These are phyloP conservation scores for Dolomedes plantarius DNA, from an alignment of 2,888 invertebrate genomes.

Conservation along the genomic window DNA sequence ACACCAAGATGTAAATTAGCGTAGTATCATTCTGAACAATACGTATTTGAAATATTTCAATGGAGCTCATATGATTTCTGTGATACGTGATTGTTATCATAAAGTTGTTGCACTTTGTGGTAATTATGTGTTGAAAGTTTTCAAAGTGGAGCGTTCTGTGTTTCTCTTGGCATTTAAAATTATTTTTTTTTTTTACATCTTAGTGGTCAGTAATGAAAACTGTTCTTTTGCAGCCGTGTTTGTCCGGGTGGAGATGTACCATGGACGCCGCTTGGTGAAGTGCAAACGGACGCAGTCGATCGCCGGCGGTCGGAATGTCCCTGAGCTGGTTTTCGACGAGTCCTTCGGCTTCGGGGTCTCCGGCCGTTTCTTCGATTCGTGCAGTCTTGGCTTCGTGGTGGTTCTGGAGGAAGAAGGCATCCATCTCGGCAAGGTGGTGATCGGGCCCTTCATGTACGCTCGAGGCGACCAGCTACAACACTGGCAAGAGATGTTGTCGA, in stretches of 20 bases:
- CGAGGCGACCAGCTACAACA: constrained; percentile 76
- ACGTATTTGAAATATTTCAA: too few species aligned
- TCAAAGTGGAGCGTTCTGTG: too few species aligned
- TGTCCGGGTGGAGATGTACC: constrained; percentile 75
- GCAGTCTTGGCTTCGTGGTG: constrained; percentile 74
- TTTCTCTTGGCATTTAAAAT: too few species aligned
- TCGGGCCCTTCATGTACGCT: constrained; percentile 77
- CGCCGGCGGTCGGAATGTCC: constrained; percentile 72
- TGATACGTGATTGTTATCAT: too few species aligned
- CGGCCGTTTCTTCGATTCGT: constrained; percentile 75
- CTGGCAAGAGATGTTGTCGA: constrained; percentile 76
- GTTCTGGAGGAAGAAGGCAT: constrained; percentile 71
- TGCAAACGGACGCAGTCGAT: constrained; percentile 75
- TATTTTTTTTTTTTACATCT: too few species aligned
- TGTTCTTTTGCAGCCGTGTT: constrained; percentile 74
- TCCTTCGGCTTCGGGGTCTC: constrained; percentile 75
- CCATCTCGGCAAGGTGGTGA: constrained; percentile 74
- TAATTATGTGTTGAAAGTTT: too few species aligned
- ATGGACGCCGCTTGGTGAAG: constrained; percentile 75
- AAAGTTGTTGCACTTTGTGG: too few species aligned
- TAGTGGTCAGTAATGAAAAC: too few species aligned
- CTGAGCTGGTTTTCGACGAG: constrained; percentile 74
- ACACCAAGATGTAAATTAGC: too few species aligned
- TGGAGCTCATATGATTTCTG: too few species aligned
- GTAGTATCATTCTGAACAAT: too few species aligned